Evolutionary conservation across 2,888 invertebrate genomes (phyloP).

Genomic region (Philonicus albiceps): DNA sequence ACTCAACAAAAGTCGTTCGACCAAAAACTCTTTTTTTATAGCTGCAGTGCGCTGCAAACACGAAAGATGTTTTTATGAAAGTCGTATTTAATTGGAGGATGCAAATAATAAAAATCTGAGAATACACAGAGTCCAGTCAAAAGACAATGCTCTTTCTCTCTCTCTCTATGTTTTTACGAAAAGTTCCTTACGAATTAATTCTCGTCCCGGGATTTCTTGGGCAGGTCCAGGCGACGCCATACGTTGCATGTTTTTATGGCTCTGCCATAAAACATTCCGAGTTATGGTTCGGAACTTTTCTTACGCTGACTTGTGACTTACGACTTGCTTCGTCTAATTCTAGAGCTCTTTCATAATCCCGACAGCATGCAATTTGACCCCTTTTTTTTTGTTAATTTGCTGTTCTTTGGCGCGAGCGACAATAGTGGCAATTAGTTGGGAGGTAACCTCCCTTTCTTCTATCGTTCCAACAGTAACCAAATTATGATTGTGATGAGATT

Average conservation of each 20-base stretch:
- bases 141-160: neutral
- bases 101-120: conserved; percentile 7
- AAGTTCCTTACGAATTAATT: neutral
- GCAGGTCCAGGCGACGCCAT: neutral
- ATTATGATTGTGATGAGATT: neutral
- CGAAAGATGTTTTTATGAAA: neutral
- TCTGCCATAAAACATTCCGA: neutral
- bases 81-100: conserved; percentile 18
- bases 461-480: neutral
- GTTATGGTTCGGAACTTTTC: neutral
- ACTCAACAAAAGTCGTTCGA: neutral
- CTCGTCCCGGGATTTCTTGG: neutral
- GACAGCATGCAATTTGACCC: conserved; percentile 25
- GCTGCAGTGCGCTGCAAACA: neutral
- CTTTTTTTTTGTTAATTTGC: neutral
- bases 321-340: neutral
- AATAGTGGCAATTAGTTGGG: neutral
- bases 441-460: neutral
- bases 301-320: neutral
- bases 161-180: too few relatives aligned
- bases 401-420: neutral
- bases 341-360: neutral
- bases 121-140: neutral
- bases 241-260: conserved; percentile 17
- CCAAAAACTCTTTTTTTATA: neutral